Base-by-base conservation (phyloP, 2,888 invertebrate species). In the Poecilobothrus nobilitatus region DNA sequence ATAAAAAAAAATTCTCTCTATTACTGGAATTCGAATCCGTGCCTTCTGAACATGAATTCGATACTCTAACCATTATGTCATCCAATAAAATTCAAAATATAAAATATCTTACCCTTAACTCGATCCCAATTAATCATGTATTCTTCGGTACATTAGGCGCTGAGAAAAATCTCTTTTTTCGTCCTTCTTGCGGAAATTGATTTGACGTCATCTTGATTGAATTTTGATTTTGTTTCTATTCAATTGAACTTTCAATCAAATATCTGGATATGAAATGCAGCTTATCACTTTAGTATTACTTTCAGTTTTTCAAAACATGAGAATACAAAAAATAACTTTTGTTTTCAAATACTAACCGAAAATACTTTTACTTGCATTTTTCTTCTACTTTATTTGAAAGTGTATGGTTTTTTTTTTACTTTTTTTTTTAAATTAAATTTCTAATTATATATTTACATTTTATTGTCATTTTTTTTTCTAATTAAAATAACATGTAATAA, bases 111-210 rank as follows among this genome's bases (percentile, higher is more conserved):
- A 53, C 53, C 53, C 53, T 53, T 53, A 53, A 15, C 18, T 53
- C 53, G 18, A 53, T n/a, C 53, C 53, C 53, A 53, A 53, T 53
- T n/a, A 53, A 53, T 53, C 53, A 53, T 53, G 53, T 53, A 15
- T 2, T 53, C 53, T 53, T 53, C 18, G 22, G 63, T n/a, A 63
- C 63, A 63, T 63, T 63, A 12, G 63, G 63, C 27, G 63, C 63
- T 27, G 63, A 63, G 15, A 63, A 63, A 27, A 63, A 63, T 63
- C 63, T 63, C 12, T 27, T 27, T 15, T 27, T 63, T 18, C 63
- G 22, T 15, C 63, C 63, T 18, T 53, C 53, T 53, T 18, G 53
- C 63, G 63, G 63, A 12, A 27, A 63, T 63, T 63, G 12, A 27
- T 27, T 63, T 63, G 63, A 27, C 18, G 27, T 63, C 27, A 27